Evolutionary conservation across 1,140 invertebrate genomes (phyloP), one percentile per base, ranked within the genome.

Genomic region (Scaptomyza pallida): DNA sequence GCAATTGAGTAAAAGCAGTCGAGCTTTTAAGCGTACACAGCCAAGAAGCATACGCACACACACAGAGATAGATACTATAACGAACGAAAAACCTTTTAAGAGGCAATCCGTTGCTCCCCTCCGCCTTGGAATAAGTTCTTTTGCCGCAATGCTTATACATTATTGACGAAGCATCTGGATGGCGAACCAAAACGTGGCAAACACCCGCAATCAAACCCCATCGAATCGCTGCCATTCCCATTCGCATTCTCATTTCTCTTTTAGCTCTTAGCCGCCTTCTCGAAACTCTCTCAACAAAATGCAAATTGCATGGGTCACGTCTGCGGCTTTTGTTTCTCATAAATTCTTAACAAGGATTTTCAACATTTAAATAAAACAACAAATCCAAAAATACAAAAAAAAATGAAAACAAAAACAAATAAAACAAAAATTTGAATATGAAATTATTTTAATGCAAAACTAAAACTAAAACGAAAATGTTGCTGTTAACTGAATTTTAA

Each of bases 401-500:
- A 21, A 8, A n/a, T 12, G 15, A 63, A 64, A 30, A 2, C 8
- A 63, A 52, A 55, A 60, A n/a, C n/a, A n/a, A n/a, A n/a, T 57
- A 77, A 64, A 79, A 50, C 44, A 60, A 45, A 16, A 10, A 47
- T 54, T 40, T 63, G 19, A 63, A 69, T 54, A 33, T 10, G 9
- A 69, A 40, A 33, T 69, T 55, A 74, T 79, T 56, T 70, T 68
- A 83, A 76, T 80, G 67, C 61, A 65, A 9, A 80, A 86, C 73
- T 81, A 86, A 74, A 86, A 70, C 72, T 77, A 80, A 79, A 79
- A 62, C 57, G 55, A 70, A 75, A 74, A 30, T 30, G 26, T 30
- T 73, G 70, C 82, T 83, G 61, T 81, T 86, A 86, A 86, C 74
- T 88, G 78, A 86, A 81, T 86, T 86, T 86, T 88, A 88, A 86